Conservation (phyloP, 2,888 invertebrate genomes). For the Atrina japonica region DNA sequence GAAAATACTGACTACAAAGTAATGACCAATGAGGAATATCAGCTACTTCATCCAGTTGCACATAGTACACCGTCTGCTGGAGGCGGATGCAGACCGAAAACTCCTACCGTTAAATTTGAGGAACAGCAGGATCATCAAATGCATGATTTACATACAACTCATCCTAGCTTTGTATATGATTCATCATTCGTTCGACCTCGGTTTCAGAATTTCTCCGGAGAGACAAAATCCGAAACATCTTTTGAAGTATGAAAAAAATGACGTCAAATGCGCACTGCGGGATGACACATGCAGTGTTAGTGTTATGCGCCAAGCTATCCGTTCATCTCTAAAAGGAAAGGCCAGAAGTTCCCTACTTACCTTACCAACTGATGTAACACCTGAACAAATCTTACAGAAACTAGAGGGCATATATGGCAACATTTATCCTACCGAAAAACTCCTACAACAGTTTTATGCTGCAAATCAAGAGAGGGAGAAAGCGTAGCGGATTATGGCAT, state of each 20-base stretch:
- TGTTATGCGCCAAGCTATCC: constrained; percentile 12
- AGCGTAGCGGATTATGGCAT: constrained; percentile 21
- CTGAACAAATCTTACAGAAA: constrained; percentile 3
- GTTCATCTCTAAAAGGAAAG: constrained; percentile 16
- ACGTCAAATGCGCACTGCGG: constrained; percentile 12
- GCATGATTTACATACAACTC: background rate
- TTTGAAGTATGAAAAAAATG: constrained; percentile 31
- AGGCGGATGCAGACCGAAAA: background rate
- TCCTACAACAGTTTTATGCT: constrained; percentile 11
- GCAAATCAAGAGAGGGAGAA: constrained; percentile 2
- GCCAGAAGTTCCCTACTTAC: constrained; percentile 21
- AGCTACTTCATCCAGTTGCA: constrained; percentile 1
- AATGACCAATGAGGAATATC: constrained; percentile 8
- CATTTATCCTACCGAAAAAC: constrained; percentile 3
- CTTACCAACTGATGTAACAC: background rate
- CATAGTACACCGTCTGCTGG: background rate
- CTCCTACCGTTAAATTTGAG: background rate
- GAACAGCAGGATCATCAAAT: no score
- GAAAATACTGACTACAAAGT: constrained; percentile 18
- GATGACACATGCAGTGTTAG: background rate
- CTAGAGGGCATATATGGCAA: constrained; percentile 19
- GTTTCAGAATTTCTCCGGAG: constrained; percentile 15
- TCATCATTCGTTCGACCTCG: background rate
- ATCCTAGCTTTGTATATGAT: background rate
- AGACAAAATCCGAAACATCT: constrained; percentile 18